phyloP scores from a whole-genome alignment of 1,140 invertebrate genomes.

The Magallana ariakensis region DNA sequence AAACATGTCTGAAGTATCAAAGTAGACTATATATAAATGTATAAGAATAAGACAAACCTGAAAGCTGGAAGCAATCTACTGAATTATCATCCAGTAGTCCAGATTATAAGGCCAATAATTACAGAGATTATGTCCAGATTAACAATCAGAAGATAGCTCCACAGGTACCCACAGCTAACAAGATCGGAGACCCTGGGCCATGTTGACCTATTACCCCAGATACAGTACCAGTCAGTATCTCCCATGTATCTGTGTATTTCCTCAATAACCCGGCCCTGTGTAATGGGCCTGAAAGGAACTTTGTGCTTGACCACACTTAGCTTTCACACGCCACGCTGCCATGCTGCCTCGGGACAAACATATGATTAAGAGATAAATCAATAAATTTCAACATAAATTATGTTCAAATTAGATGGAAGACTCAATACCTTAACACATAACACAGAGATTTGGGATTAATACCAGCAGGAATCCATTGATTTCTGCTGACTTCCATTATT shows the following conservation, averaged over 20 bases:
- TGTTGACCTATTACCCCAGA: conserved; percentile 11
- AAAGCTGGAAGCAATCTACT: too few species aligned
- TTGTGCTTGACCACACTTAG: background rate
- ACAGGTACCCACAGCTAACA: background rate
- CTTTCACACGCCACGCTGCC: background rate
- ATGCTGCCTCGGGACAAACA: conserved; percentile 20
- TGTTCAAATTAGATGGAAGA: background rate
- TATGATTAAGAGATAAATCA: conserved; percentile 34
- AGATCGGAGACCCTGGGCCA: background rate
- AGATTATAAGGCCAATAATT: background rate
- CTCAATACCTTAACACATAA: background rate
- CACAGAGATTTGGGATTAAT: background rate
- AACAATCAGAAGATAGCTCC: conserved; percentile 9
- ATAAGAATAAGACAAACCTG: too few species aligned
- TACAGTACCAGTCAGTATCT: background rate
- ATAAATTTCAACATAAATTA: conserved; percentile 36
- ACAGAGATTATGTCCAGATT: conserved; percentile 27
- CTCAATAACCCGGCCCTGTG: background rate
- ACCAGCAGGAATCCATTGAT: background rate
- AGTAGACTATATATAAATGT: too few species aligned
- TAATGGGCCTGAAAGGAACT: conserved; percentile 19
- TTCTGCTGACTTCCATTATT: background rate
- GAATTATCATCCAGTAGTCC: background rate
- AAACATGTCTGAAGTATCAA: too few species aligned
- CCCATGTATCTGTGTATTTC: conserved; percentile 4